Evolutionary conservation across 2,113 vertebrate species (phyloP).

Genomic region (Mohoua ochrocephala): DNA sequence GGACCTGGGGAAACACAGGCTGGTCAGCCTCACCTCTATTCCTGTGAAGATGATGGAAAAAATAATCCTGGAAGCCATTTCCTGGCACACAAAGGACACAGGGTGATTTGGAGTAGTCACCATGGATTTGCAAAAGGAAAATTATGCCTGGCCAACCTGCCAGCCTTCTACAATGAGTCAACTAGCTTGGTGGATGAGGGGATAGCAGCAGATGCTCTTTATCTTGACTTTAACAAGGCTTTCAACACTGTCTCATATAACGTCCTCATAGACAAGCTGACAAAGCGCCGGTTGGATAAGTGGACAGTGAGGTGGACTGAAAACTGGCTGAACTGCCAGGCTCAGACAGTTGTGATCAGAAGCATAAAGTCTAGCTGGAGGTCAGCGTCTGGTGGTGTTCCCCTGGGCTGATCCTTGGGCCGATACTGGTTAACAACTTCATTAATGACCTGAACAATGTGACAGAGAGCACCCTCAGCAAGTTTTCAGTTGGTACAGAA

Average conservation of each 20-base stretch:
- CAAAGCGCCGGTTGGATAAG: background rate
- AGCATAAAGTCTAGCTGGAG: background rate
- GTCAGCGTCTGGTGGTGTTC: background rate
- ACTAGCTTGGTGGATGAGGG: background rate
- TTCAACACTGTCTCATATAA: background rate
- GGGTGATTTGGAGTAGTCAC: background rate
- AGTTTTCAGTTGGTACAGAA: background rate
- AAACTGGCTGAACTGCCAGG: background rate
- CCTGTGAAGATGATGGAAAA: background rate
- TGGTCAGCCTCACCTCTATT: background rate
- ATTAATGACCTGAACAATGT: background rate
- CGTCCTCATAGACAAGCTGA: background rate
- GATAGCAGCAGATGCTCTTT: background rate
- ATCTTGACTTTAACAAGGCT: background rate
- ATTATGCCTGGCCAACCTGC: background rate
- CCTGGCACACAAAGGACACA: background rate
- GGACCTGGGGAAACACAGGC: background rate
- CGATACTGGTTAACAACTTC: background rate
- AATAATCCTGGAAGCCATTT: background rate
- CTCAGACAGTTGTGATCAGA: background rate
- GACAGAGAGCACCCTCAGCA: background rate
- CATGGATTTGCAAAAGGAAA: background rate
- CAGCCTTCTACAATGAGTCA: background rate
- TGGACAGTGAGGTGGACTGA: background rate
- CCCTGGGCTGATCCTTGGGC: background rate